These are phyloP conservation scores for Euphydryas editha DNA, from an alignment of 2,888 invertebrate genomes.

Conservation along the genomic window DNA sequence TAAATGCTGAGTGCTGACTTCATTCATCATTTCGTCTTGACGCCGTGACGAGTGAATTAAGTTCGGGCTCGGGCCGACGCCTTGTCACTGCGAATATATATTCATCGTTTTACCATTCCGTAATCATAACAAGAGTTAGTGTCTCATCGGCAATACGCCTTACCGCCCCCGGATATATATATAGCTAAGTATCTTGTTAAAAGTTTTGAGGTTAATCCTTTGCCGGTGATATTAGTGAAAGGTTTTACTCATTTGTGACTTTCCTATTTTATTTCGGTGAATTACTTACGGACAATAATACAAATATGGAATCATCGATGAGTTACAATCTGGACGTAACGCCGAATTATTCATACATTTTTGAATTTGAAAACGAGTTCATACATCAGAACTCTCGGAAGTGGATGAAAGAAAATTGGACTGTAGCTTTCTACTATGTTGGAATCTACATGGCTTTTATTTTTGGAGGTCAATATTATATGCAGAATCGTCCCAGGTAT, in stretches of 20 bases:
- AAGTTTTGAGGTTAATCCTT: conserved; percentile 73
- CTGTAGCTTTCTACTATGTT: conserved; percentile 93
- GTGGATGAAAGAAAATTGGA: conserved; percentile 99
- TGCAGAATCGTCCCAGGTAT: conserved; percentile 94
- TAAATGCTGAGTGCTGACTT: conserved; percentile 28
- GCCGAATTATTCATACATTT: conserved; percentile 96
- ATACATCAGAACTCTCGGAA: conserved; percentile 93
- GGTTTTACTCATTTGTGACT: conserved; percentile 48
- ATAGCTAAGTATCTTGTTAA: conserved; percentile 63
- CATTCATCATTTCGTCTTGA: conserved; percentile 42
- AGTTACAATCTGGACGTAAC: conserved; percentile 83
- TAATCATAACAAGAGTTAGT: conserved; percentile 66
- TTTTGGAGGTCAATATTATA: conserved; percentile 96
- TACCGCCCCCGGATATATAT: conserved; percentile 66
- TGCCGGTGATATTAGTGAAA: conserved; percentile 75
- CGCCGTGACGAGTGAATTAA: conserved; percentile 60
- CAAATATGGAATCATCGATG: conserved; percentile 70
- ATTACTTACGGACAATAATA: conserved; percentile 39
- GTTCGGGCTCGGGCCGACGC: conserved; percentile 59
- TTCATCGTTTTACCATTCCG: conserved; percentile 63
- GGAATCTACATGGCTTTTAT: conserved; percentile 97
- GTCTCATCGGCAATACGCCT: conserved; percentile 63
- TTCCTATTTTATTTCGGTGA: conserved; percentile 48
- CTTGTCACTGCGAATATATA: conserved; percentile 74
- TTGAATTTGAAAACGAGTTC: conserved; percentile 97